Evolutionary conservation across 2,888 invertebrate genomes (phyloP).

Genomic region (Diplazon laetatorius): DNA sequence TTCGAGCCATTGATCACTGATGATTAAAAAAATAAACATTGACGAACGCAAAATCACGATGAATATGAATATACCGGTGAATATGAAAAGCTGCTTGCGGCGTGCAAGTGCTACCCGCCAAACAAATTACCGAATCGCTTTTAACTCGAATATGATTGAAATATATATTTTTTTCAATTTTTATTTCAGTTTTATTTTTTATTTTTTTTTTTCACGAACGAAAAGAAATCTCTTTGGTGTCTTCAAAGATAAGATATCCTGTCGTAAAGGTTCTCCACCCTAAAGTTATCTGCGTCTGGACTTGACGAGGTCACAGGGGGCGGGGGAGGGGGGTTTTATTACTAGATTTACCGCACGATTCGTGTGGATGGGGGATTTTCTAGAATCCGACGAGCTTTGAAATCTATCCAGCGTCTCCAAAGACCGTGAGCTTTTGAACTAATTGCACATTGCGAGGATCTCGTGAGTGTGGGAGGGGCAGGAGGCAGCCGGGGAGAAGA

Average conservation of each 20-base stretch:
- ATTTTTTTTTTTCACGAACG: neutral
- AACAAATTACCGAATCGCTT: neutral
- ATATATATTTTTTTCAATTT: too few species aligned
- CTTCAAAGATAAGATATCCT: neutral
- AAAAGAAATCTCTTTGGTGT: neutral
- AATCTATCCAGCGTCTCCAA: constrained; percentile 9
- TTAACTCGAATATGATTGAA: neutral
- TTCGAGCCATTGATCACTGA: too few species aligned
- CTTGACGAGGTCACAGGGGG: neutral
- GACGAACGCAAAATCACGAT: neutral
- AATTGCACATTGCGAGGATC: constrained; percentile 49
- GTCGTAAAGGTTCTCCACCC: neutral
- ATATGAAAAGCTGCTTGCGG: neutral
- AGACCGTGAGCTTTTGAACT: constrained; percentile 43
- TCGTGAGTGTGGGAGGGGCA: constrained; percentile 13
- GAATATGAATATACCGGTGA: too few species aligned
- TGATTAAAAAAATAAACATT: neutral
- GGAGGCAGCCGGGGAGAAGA: too few species aligned
- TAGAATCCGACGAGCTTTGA: constrained; percentile 3
- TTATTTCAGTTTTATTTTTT: too few species aligned
- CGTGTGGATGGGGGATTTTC: neutral
- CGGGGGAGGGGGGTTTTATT: too few species aligned
- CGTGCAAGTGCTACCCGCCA: neutral
- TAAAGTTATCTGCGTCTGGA: neutral
- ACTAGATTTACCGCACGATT: constrained; percentile 13